phyloP scores from a whole-genome alignment of 1,140 invertebrate genomes.

The Drosophila kohkoa region DNA sequence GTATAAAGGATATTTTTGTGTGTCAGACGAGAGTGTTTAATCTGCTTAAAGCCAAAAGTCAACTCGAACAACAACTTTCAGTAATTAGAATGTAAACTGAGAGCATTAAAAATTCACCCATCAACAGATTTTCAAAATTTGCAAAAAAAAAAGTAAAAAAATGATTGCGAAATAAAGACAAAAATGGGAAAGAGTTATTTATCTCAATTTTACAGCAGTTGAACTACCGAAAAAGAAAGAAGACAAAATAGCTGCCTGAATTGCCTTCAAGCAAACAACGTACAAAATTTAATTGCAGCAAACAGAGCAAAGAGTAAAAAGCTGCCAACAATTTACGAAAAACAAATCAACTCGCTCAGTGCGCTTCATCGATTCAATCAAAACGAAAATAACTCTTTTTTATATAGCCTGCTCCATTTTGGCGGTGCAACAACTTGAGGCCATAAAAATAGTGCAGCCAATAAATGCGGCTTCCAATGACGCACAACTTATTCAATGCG shows the following conservation, averaged over 20 bases:
- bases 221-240: too few species aligned
- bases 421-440: constrained; percentile 4
- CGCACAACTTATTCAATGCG: constrained; percentile 77
- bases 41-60: constrained; percentile 12
- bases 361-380: neutral
- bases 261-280: too few species aligned
- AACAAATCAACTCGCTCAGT: neutral
- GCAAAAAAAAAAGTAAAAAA: too few species aligned
- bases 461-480: constrained; percentile 60
- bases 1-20: neutral
- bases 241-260: too few species aligned
- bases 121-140: too few species aligned
- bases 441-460: constrained; percentile 59
- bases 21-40: neutral
- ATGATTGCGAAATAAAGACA: neutral
- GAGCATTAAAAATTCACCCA: neutral
- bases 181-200: neutral
- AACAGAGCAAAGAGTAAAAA: too few species aligned
- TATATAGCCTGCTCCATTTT: too few species aligned
- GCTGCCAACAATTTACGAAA: too few species aligned
- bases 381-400: constrained; percentile 1
- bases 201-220: too few species aligned
- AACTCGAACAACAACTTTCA: neutral
- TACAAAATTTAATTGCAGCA: too few species aligned
- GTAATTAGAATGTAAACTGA: constrained; percentile 9